Percentiles rank a stretch among this genome's conserved stretches.
These are phyloP conservation scores for Charanyca ferruginea DNA, from an alignment of 2,888 invertebrate genomes.

Conservation along the genomic window DNA sequence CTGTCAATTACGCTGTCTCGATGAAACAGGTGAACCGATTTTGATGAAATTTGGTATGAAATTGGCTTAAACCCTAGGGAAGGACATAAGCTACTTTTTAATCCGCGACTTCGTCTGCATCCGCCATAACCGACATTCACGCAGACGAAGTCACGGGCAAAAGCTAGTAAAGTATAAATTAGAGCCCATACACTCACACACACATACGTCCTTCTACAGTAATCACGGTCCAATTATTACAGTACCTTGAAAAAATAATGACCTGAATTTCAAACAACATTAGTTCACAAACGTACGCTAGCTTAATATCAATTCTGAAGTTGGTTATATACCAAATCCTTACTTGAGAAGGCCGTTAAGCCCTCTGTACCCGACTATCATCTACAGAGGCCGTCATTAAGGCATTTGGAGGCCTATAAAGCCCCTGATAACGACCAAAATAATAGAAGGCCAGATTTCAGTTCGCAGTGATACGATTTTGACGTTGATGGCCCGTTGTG, in stretches of 20 bases:
- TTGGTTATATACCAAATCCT: slow-evolving; percentile 40
- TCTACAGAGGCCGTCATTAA: slow-evolving; percentile 57
- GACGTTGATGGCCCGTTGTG: slow-evolving; percentile 28
- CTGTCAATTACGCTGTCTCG: too few relatives aligned
- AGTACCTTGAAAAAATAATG: not conserved
- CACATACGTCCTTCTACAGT: too few relatives aligned
- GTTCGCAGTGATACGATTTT: slow-evolving; percentile 37
- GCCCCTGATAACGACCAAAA: slow-evolving; percentile 54
- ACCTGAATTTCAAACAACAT: not conserved
- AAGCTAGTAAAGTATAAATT: too few relatives aligned
- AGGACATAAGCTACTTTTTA: too few relatives aligned
- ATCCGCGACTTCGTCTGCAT: too few relatives aligned
- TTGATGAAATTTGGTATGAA: too few relatives aligned
- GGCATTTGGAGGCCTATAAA: slow-evolving; percentile 57
- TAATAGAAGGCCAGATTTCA: slow-evolving; percentile 51
- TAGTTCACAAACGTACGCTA: not conserved
- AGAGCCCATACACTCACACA: too few relatives aligned
- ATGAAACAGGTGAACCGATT: too few relatives aligned
- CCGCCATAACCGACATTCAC: too few relatives aligned
- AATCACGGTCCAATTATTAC: too few relatives aligned
- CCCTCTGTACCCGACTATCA: slow-evolving; percentile 55
- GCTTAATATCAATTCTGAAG: slow-evolving; percentile 39
- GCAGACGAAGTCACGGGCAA: too few relatives aligned
- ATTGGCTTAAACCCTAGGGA: too few relatives aligned
- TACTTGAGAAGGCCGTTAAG: slow-evolving; percentile 45